Conservation (phyloP, 2,888 invertebrate species). For the Scaptomyza parva region DNA sequence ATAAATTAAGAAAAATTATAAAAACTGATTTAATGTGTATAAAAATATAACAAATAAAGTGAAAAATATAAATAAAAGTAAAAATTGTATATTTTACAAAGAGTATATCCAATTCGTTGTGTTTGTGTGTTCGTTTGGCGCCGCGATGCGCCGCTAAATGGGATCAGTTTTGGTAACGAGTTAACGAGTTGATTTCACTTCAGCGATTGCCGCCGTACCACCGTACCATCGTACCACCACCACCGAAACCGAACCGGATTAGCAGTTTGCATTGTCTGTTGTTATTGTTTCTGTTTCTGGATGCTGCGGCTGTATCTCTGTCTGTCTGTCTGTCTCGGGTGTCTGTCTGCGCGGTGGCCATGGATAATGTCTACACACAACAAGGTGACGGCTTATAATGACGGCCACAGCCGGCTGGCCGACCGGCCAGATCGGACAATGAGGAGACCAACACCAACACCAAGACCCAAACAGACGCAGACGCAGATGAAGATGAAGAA, state of each 20-base stretch:
- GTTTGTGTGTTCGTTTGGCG: constrained; percentile 54
- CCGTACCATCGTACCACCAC: too few relatives aligned
- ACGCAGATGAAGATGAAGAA: too few relatives aligned
- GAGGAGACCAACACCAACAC: constrained; percentile 38
- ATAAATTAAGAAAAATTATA: too few relatives aligned
- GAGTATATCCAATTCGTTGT: constrained; percentile 46
- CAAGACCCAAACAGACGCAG: constrained; percentile 2
- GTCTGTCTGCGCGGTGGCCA: constrained; percentile 73
- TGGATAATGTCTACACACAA: constrained; percentile 81
- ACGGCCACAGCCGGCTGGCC: constrained; percentile 70
- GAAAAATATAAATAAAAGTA: background rate
- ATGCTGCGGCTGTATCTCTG: constrained; percentile 39
- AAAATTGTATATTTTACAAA: background rate
- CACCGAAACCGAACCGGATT: constrained; percentile 64
- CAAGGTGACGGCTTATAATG: constrained; percentile 82
- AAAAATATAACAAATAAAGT: too few relatives aligned
- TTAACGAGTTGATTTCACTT: constrained; percentile 84
- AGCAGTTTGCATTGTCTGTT: constrained; percentile 56
- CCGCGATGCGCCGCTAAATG: constrained; percentile 80
- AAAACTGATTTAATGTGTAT: too few relatives aligned
- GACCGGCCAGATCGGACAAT: constrained; percentile 68
- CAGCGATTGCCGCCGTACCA: constrained; percentile 80
- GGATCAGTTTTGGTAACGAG: constrained; percentile 83
- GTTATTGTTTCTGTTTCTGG: constrained; percentile 18
- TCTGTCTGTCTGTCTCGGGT: constrained; percentile 43